Conservation (phyloP, 1,140 invertebrate species). For the Triops longicaudatus region DNA sequence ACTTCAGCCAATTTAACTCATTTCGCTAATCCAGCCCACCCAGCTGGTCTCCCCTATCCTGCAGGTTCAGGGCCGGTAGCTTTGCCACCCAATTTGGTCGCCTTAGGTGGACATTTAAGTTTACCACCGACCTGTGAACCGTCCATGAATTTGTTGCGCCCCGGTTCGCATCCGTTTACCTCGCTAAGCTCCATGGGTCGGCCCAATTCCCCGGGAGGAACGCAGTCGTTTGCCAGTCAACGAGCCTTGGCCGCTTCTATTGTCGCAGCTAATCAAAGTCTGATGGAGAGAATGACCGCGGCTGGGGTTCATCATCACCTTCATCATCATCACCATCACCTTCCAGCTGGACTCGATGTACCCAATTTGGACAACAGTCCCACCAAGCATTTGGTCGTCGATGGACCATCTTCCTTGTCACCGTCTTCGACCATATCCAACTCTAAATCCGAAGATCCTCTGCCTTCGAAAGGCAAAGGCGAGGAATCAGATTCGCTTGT, state of each 20-base stretch:
- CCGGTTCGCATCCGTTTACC: not conserved
- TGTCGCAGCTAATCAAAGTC: not conserved
- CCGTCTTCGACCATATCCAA: slow-evolving; percentile 10
- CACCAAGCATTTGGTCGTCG: not conserved
- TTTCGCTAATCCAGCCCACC: not conserved
- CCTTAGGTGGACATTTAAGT: slow-evolving; percentile 12
- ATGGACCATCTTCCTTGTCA: not conserved
- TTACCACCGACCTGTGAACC: slow-evolving; percentile 10
- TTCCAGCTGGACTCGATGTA: not conserved
- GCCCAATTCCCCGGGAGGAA: not conserved
- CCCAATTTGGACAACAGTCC: slow-evolving; percentile 1
- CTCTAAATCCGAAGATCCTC: not conserved
- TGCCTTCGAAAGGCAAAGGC: not conserved
- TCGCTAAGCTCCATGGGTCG: not conserved
- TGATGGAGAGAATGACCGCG: slow-evolving; percentile 14
- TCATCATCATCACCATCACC: slow-evolving; percentile 4
- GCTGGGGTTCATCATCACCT: slow-evolving; percentile 10
- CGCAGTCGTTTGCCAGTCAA: not conserved
- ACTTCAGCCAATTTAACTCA: not conserved
- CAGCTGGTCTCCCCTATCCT: not conserved
- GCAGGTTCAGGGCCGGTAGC: not conserved
- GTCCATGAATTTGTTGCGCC: slow-evolving; percentile 13
- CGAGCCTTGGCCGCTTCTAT: slow-evolving; percentile 10
- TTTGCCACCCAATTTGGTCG: not conserved
- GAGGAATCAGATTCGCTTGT: not conserved